Evolutionary conservation across 1,140 invertebrate species (phyloP).

Genomic region (Papilio dardanus): DNA sequence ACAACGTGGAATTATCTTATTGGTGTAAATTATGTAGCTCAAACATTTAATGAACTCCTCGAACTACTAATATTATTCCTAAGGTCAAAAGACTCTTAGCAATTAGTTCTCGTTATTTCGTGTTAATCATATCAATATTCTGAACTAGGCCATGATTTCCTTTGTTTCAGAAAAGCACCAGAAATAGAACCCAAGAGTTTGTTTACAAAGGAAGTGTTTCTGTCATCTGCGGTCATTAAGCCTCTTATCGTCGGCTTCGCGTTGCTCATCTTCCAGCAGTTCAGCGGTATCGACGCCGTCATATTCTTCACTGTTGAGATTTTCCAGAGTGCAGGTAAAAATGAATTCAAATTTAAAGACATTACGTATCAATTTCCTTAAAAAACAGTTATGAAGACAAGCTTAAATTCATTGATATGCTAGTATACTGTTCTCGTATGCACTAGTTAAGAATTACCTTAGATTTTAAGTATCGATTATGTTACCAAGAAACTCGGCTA

Average conservation of each 20-base stretch:
- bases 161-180: slow-evolving; percentile 56
- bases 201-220: slow-evolving; percentile 76
- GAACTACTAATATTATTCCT: no score
- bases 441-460: neutral
- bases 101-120: no score
- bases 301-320: slow-evolving; percentile 88
- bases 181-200: slow-evolving; percentile 57
- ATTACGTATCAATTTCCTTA: neutral
- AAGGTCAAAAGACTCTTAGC: no score
- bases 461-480: neutral
- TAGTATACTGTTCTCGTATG: neutral
- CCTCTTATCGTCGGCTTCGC: slow-evolving; percentile 77
- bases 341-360: neutral
- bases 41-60: no score
- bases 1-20: neutral
- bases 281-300: slow-evolving; percentile 86
- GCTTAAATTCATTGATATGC: no score
- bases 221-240: slow-evolving; percentile 72
- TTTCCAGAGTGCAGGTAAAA: slow-evolving; percentile 81
- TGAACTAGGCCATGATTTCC: neutral
- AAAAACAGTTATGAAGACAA: no score
- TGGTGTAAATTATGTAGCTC: no score
- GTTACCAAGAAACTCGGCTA: neutral
- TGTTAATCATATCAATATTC: no score
- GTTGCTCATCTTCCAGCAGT: slow-evolving; percentile 86